Base-by-base conservation (phyloP, 2,797 vertebrate genomes). In the Takifugu rubripes region DNA sequence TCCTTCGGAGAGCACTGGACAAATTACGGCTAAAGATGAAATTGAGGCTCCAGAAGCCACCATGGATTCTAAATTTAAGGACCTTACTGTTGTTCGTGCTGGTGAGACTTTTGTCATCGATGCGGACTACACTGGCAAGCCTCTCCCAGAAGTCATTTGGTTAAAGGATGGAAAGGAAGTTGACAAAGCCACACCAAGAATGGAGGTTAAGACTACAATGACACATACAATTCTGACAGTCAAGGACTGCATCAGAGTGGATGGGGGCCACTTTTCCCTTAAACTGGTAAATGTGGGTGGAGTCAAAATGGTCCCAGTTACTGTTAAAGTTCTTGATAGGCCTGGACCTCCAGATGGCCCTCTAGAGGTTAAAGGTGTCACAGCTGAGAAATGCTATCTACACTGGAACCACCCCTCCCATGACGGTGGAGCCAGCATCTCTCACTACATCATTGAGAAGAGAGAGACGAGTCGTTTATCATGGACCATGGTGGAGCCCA, bases 401-500 rank as follows among this genome's bases (percentile, higher is more conserved):
- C 94, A 92, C 57, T 99, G 97, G 97, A 93, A 91, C 74, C 95
- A 96, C 50, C 96, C 97, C n/a, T 87, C 90, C 75, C 97, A 98
- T 64, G 97, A 99, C 76, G 97, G 97, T 52, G 97, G 97, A 82
- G 97, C 95, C 70, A 89, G 94, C 48, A 93, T 99, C 57, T 96
- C 94, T 68, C 95, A 99, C 75, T 99, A 99, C 61, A 94, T 98
- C 44, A 92, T 99, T 68, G 93, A 97, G 71, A 98, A 94, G 86
- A 94, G 97, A 87, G 97, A 98, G 88, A 99, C 96, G 26, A 99
- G 92, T 68, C 95, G 96, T 5, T 89, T 97, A 66, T 94, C 91
- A 25, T 99, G 97, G 97, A 94, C 94, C 36, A 84, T 96, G 79
- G 94, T 99, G 36, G 96, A 98, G 75, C 90, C 96, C 27, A 94